These are phyloP conservation scores for Cebidichthys violaceus DNA, from an alignment of 2,113 vertebrate species.

Conservation along the genomic window DNA sequence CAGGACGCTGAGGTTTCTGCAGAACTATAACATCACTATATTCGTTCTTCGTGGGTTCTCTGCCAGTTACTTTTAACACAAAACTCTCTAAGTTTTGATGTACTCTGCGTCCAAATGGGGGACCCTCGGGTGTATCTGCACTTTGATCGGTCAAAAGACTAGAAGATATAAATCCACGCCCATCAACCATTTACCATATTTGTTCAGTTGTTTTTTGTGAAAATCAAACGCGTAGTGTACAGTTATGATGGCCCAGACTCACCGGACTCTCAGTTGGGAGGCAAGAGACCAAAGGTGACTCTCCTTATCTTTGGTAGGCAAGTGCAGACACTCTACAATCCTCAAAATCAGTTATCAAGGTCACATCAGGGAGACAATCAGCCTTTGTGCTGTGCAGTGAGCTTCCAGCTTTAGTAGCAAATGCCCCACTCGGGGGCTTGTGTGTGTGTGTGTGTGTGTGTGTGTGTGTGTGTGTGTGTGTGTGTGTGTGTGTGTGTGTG, in stretches of 20 bases:
- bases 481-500: constrained; percentile 30
- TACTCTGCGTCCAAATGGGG: no score
- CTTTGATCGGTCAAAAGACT: no score
- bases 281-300: not conserved
- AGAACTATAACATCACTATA: no score
- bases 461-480: constrained; percentile 29
- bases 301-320: not conserved
- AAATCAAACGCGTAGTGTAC: not conserved
- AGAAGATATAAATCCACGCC: no score
- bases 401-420: not conserved
- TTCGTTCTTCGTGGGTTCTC: no score
- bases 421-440: not conserved
- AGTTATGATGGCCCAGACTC: not conserved
- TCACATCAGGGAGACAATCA: not conserved
- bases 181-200: no score
- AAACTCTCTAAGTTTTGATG: no score
- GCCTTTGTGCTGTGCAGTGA: not conserved
- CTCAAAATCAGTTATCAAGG: constrained; percentile 1
- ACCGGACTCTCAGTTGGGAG: not conserved
- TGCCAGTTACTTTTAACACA: no score
- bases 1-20: no score
- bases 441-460: constrained; percentile 16
- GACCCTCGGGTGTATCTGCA: no score
- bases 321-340: not conserved
- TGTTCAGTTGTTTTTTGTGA: not conserved